These are phyloP conservation scores for Phymanthus crucifer DNA, from an alignment of 92 coral and sea anemone species.

Conservation along the genomic window DNA sequence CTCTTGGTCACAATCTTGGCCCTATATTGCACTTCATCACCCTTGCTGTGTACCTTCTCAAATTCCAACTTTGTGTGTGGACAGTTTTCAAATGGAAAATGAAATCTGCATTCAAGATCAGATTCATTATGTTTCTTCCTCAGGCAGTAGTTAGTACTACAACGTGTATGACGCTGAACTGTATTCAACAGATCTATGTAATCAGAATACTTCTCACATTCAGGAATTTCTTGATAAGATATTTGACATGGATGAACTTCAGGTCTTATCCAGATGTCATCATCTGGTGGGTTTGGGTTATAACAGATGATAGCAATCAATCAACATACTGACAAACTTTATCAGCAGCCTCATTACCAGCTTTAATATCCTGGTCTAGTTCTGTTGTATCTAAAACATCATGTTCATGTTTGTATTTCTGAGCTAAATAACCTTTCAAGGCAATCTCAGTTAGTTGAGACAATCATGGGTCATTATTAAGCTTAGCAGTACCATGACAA, in stretches of 20 bases:
- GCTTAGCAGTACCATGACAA: conserved; percentile 74
- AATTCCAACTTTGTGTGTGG: conserved; percentile 64
- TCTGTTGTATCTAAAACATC: conserved; percentile 44
- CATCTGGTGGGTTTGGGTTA: conserved; percentile 77
- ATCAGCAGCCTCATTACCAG: conserved; percentile 65
- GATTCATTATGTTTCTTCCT: conserved; percentile 59
- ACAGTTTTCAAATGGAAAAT: conserved; percentile 68
- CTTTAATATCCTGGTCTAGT: conserved; percentile 60
- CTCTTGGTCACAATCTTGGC: no score
- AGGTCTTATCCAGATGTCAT: conserved; percentile 62
- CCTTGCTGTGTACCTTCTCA: no score
- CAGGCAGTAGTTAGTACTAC: conserved; percentile 73
- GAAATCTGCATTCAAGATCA: conserved; percentile 69
- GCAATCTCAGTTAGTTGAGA: conserved; percentile 73
- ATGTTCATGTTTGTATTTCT: conserved; percentile 67
- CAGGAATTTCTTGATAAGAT: conserved; percentile 57
- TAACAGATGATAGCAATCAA: conserved; percentile 69
- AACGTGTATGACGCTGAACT: conserved; percentile 78
- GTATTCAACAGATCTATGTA: conserved; percentile 65
- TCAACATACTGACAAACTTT: conserved; percentile 74
- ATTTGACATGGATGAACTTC: conserved; percentile 64
- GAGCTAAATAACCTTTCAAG: conserved; percentile 73
- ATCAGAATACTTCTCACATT: conserved; percentile 60
- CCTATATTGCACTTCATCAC: no score
- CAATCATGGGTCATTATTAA: conserved; percentile 75